Evolutionary conservation across 2,113 vertebrate species (phyloP).

Genomic region (Ophthalmolycus amberensis): DNA sequence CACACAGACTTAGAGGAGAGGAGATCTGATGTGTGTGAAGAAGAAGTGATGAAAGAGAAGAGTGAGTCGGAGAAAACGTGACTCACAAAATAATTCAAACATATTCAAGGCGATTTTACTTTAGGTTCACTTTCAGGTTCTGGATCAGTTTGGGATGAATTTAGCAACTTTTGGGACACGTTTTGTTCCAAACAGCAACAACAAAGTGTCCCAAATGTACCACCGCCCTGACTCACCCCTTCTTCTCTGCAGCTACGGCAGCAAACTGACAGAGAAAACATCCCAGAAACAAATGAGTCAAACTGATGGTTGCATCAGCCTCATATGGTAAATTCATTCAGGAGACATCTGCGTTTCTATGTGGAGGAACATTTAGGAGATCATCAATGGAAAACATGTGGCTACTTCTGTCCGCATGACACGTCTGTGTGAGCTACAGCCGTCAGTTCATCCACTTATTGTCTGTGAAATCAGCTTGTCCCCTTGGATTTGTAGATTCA

Average conservation of each 20-base stretch:
- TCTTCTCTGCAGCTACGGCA: background rate
- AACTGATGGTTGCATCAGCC: background rate
- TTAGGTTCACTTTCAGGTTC: background rate
- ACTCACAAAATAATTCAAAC: background rate
- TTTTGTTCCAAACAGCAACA: background rate
- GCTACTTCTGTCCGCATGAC: background rate
- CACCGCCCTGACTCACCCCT: background rate
- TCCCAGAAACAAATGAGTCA: background rate
- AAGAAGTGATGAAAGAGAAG: background rate
- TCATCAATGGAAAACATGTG: background rate
- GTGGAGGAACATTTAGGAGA: background rate
- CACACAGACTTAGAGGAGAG: background rate
- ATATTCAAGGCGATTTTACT: background rate
- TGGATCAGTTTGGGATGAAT: background rate
- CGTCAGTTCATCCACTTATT: background rate
- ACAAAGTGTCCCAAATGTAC: background rate
- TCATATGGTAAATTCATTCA: background rate
- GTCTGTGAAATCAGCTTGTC: background rate
- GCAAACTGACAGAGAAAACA: background rate
- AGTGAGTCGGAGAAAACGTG: background rate
- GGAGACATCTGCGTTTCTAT: background rate
- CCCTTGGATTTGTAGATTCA: background rate
- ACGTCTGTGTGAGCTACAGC: background rate
- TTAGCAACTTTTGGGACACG: background rate
- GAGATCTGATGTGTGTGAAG: background rate